These are phyloP conservation scores for Hyperoplus lanceolatus DNA, from an alignment of 2,797 vertebrate species.

Conservation along the genomic window DNA sequence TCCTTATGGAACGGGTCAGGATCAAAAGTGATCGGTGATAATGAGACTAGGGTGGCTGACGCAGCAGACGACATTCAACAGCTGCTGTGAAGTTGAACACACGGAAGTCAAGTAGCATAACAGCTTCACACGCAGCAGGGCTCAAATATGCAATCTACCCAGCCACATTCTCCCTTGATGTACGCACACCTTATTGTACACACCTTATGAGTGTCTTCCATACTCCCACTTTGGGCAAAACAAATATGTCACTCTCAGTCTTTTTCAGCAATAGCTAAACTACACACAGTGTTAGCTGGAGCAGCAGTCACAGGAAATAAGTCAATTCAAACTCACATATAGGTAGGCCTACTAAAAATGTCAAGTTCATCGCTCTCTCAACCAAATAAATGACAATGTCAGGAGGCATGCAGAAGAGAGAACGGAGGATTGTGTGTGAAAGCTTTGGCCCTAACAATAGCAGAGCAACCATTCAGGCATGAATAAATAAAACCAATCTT, in stretches of 20 bases:
- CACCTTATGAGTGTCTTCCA: neutral
- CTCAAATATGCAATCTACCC: too few species aligned
- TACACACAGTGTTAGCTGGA: neutral
- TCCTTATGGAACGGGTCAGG: too few species aligned
- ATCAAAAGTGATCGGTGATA: neutral
- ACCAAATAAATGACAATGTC: constrained; percentile 12
- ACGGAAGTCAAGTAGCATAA: constrained; percentile 3
- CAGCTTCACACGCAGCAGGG: neutral
- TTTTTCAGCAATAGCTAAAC: constrained; percentile 12
- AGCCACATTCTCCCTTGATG: neutral
- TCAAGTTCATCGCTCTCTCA: constrained; percentile 5
- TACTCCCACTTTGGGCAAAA: neutral
- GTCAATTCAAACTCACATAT: constrained; percentile 10
- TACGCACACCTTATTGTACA: neutral
- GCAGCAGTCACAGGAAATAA: neutral
- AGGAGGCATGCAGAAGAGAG: constrained; percentile 12
- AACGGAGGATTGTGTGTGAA: constrained; percentile 38
- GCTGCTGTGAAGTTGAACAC: constrained; percentile 30
- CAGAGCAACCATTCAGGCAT: constrained; percentile 47
- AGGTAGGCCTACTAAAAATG: constrained; percentile 16
- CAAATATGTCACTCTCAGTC: constrained; percentile 2
- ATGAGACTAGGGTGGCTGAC: constrained; percentile 33
- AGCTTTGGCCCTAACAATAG: constrained; percentile 35
- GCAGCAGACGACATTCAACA: constrained; percentile 36
- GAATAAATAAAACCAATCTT: constrained; percentile 52